Evolutionary conservation across 2,888 invertebrate species (phyloP).

Genomic region (Catotricha subobsoleta): DNA sequence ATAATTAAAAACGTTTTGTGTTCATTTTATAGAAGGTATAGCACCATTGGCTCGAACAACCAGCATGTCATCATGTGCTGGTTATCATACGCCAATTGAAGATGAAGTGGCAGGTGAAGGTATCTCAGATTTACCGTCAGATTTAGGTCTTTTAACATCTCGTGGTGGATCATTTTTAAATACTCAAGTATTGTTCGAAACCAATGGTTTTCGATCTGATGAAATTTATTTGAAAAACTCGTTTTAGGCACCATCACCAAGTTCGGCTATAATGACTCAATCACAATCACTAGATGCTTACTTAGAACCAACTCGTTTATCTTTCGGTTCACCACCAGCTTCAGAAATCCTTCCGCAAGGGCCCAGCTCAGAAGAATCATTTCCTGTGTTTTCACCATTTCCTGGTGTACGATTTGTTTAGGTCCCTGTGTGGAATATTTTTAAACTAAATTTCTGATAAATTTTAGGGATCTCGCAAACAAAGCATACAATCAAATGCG

Average conservation of each 20-base stretch:
- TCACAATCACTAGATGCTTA: constrained; percentile 72
- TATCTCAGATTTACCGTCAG: constrained; percentile 24
- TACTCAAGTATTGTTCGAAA: constrained; percentile 23
- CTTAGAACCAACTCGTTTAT: constrained; percentile 65
- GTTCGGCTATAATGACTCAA: constrained; percentile 67
- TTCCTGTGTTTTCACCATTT: constrained; percentile 70
- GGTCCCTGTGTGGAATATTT: no score
- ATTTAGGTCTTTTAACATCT: constrained; percentile 17
- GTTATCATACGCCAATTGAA: constrained; percentile 64
- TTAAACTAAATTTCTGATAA: no score
- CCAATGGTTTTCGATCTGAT: no score
- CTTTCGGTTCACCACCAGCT: constrained; percentile 59
- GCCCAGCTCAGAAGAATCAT: constrained; percentile 60
- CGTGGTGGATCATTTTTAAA: constrained; percentile 35
- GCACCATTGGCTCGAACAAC: constrained; percentile 37
- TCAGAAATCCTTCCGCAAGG: constrained; percentile 50
- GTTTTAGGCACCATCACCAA: constrained; percentile 50
- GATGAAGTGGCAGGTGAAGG: constrained; percentile 31
- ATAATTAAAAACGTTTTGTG: no score
- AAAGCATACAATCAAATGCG: constrained; percentile 5
- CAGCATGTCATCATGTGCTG: constrained; percentile 46
- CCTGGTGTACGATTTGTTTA: constrained; percentile 32
- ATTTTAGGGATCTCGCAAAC: constrained; percentile 6
- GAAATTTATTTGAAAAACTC: no score
- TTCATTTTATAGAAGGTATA: constrained; percentile 12